Base-by-base conservation (phyloP, 2,113 vertebrate genomes). In the Mormoops blainvillei region DNA sequence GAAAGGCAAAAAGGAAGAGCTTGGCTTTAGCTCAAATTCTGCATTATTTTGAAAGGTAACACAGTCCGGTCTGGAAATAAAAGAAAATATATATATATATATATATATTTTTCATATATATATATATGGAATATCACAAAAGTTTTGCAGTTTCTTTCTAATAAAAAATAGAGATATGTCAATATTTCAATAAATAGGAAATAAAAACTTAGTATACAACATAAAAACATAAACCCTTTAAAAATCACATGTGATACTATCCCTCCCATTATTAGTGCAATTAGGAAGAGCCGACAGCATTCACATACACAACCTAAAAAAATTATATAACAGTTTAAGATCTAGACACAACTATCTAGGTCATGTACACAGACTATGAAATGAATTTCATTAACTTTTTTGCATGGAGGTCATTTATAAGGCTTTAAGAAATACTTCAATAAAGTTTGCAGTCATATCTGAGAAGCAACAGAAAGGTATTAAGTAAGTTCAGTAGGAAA, bases 301-400 rank as follows among this genome's bases (percentile, higher is more conserved):
- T 77, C 24, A 65, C 3, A 5, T 7, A 61, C 5, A 71, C 9
- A 22, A 48, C 67, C 6, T 56, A 61, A 78, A 28, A 84, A 38
- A 31, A 54, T 22, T 36, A n/a, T 24, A 3, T 7, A n/a, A 54
- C 3, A 65, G 38, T 28, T 87, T 33, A 61, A 56, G 26, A n/a
- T 45, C 24, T 45, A 84, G 14, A 87, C 81, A 92, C 38, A 83
- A 76, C 18, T 26, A 61, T 18, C 22, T 1, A 74, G 11, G 65
- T 31, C n/a, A 86, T 77, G 19, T n/a, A 52, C 84, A 22, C 19
- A 78, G 22, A 87, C 56, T 14, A 20, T 77, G 33, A 95, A 81
- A 87, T 78, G 68, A 92, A 83, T 61, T 96, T 87, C 63, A 92
- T 38, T 56, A 52, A 70, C 71, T 77, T 71, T 65, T 52, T 91